Evolutionary conservation across 2,113 vertebrate genomes (phyloP).

Genomic region (Boleophthalmus pectinirostris): DNA sequence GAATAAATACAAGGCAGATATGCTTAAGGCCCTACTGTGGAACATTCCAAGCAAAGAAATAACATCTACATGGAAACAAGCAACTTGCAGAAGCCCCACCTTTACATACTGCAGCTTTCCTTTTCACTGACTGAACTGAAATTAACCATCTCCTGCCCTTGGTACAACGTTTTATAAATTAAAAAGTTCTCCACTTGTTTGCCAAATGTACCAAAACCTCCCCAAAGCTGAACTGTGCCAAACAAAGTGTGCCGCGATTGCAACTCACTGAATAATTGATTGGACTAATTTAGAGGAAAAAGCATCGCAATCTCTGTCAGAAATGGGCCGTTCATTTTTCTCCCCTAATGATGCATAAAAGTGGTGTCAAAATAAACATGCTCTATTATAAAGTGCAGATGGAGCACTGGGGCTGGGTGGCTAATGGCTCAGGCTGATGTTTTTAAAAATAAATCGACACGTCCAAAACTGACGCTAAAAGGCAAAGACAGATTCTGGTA

Average conservation of each 20-base stretch:
- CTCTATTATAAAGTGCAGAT: constrained; percentile 8
- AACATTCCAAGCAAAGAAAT: no score
- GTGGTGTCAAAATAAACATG: constrained; percentile 25
- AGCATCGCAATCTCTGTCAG: constrained; percentile 7
- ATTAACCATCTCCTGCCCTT: background rate
- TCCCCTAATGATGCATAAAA: constrained; percentile 12
- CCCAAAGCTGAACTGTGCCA: constrained; percentile 9
- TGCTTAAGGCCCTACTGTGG: no score
- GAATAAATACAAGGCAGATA: no score
- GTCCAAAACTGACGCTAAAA: background rate
- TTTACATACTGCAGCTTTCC: no score
- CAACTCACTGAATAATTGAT: constrained; percentile 22
- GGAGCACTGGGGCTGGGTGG: constrained; percentile 14
- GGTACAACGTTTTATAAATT: constrained; percentile 8
- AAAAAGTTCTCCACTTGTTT: constrained; percentile 9
- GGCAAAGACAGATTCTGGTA: background rate
- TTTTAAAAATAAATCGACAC: constrained; percentile 1
- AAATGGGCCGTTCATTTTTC: constrained; percentile 8
- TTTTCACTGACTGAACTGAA: no score
- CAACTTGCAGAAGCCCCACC: no score
- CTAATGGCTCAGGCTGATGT: constrained; percentile 19
- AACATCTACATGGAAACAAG: no score
- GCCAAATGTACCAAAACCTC: constrained; percentile 3
- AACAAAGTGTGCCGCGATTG: constrained; percentile 11
- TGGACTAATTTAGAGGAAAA: constrained; percentile 15